These are phyloP conservation scores for Saguinus midas DNA, from an alignment of 2,113 vertebrate species.

Conservation along the genomic window DNA sequence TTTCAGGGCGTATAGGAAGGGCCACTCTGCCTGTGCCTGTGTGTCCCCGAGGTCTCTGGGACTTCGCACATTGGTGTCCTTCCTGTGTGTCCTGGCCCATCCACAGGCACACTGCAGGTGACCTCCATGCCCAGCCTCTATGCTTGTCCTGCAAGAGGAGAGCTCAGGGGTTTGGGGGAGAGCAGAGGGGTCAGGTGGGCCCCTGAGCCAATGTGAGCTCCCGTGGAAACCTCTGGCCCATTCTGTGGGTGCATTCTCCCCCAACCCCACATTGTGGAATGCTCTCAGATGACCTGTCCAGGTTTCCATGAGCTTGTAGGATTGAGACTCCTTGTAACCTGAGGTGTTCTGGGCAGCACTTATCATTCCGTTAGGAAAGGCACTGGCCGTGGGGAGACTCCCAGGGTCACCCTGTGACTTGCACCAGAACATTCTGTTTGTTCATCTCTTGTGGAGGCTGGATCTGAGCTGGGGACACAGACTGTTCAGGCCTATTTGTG, in stretches of 20 bases:
- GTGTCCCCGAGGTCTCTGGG: not conserved
- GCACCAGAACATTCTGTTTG: not conserved
- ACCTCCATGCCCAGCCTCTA: rapidly evolving
- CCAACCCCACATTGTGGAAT: rapidly evolving
- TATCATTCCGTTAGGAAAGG: not conserved
- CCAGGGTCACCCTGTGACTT: not conserved
- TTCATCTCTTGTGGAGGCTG: not conserved
- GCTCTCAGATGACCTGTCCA: not conserved
- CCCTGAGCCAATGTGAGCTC: no score
- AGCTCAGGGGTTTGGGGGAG: not conserved
- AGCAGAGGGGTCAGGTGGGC: not conserved
- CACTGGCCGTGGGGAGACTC: not conserved
- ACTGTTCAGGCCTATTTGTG: not conserved
- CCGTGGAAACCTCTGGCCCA: not conserved
- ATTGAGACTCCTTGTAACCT: not conserved
- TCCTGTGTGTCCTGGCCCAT: not conserved
- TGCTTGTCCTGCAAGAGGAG: not conserved
- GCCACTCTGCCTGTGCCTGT: not conserved
- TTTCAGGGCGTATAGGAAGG: not conserved
- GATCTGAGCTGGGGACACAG: not conserved
- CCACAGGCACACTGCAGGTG: not conserved
- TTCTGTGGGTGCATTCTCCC: not conserved
- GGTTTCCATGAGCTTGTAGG: not conserved
- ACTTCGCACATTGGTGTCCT: not conserved
- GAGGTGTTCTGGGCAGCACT: not conserved